Base-by-base conservation (phyloP, 2,797 vertebrate species). In the Hypotaenidia okinawae region DNA sequence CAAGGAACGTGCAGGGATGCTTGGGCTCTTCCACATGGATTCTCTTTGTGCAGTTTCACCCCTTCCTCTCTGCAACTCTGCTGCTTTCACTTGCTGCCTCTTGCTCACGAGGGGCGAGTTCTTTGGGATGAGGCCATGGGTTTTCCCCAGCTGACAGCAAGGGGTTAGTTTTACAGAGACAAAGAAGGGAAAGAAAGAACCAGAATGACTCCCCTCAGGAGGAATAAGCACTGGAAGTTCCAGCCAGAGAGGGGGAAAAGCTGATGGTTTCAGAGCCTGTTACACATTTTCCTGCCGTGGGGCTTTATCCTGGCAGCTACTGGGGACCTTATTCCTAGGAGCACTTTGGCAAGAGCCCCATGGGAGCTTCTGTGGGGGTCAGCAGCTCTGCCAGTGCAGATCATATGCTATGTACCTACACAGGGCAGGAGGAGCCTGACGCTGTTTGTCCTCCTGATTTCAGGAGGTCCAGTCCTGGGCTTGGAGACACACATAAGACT, bases 401-500 rank as follows among this genome's bases (percentile, higher is more conserved):
- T 10, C 41, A 16, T 3, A 4, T 10, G 16, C 7, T 41, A 35
- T 17, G 45, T 27, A 43, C 32, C 54, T 47, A 15, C 73, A 35
- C 37, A 4, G 0, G 10, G 13, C 69, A 27, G 4, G 15, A 13
- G 33, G 43, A 57, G 28, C 63, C 39, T 30, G 54, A 16, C 24
- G 1, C 37, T 2, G 4, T 11, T 77, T 3, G 5, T 21, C 1
- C 28, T 8, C 8, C 2, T 27, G 10, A 8, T n/a, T 75, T n/a
- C 11, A 57, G 54, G 7, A 19, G 61, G 6, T 5, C 57, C 62
- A 61, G 23, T 4, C 47, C 58, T 33, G 63, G 67, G 22, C 45
- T 87, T 24, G 5, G 21, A 28, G 84, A 35, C 0, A 6, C n/a
- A 35, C 16, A 12, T 3, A 15, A 55, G 19, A 0, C 1, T 28